Base-by-base conservation (phyloP, 2,113 vertebrate genomes). In the Pagrus major region DNA sequence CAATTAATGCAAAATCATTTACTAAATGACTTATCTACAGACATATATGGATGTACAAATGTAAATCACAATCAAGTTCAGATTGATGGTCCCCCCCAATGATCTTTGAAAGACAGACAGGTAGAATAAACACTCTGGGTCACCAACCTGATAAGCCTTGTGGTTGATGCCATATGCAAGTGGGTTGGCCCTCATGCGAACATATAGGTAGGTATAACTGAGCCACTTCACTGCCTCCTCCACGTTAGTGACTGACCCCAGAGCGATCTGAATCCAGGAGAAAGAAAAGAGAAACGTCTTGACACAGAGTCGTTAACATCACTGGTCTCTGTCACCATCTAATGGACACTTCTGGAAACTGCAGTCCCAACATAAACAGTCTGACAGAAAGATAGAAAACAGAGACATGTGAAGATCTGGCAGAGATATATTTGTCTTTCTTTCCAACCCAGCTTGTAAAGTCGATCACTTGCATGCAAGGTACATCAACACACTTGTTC, bases 161-260 rank as follows among this genome's bases (percentile, higher is more conserved):
- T 99, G 95, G 94, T 95, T 98, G 96, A 99, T 98, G 90, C 98
- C 97, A 58, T 99, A 99, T 18, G 73, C 97, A 94, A 99, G 95
- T 59, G 98, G 97, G 93, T 99, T 99, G 94, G 96, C 97, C 96
- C 98, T 97, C 97, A 99, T 98, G 86, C 98, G 97, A 68, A 99
- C 98, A 84, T 97, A 99, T 68, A 99, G 96, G 52, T 99, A 99
- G 60, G 97, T 99, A 89, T 99, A 99, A 94, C 97, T 99, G 89
- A 99, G 95, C 98, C 98, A 99, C 94, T 97, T 99, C 90, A 99
- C 97, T 51, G 97, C 98, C 94, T 99, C 98, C 86, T 99, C 97
- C 89, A 99, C 96, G 25, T 98, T 99, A 87, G 98, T 99, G 67
- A 99, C 97, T 0, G 98, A 98, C 83, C 98, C 98, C 68, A 99